Conservation (phyloP, 2,797 vertebrate genomes). For the Pseudochaenichthys georgianus region DNA sequence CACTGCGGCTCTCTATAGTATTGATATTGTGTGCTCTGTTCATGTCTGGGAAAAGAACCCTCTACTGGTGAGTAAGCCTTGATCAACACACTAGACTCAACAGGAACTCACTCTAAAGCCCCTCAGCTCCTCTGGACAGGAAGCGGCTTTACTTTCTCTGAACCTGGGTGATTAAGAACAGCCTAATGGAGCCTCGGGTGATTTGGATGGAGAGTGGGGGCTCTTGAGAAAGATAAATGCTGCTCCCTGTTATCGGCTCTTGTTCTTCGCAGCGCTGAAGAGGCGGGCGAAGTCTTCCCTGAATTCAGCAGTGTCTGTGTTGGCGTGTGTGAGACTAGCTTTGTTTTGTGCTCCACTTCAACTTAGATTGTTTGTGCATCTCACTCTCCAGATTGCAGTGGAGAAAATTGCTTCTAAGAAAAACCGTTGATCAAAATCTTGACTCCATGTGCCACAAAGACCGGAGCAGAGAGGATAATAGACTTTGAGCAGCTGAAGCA, state of each 20-base stretch:
- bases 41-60: no score
- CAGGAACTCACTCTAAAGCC: conserved; percentile 19
- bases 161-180: conserved; percentile 55
- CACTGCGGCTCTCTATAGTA: no score
- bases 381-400: conserved; percentile 34
- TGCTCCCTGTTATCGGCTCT: not conserved
- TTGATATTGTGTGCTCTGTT: no score
- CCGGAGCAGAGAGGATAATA: conserved; percentile 9
- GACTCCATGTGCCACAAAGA: conserved; percentile 39
- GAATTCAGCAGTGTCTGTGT: not conserved
- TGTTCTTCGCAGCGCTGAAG: not conserved
- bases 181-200: conserved; percentile 31
- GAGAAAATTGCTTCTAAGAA: conserved; percentile 55
- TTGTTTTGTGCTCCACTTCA: conserved; percentile 44
- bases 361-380: conserved; percentile 32
- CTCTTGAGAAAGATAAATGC: conserved; percentile 11
- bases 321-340: conserved; percentile 11
- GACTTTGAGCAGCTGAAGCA: not conserved
- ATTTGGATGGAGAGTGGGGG: not conserved
- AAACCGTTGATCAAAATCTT: conserved; percentile 60
- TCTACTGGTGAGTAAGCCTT: not conserved
- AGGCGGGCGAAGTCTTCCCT: not conserved
- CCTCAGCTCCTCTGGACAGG: conserved; percentile 6
- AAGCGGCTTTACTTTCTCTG: conserved; percentile 19
- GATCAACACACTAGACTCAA: not conserved